Evolutionary conservation across 2,113 vertebrate genomes (phyloP).

Genomic region (Sprattus sprattus): DNA sequence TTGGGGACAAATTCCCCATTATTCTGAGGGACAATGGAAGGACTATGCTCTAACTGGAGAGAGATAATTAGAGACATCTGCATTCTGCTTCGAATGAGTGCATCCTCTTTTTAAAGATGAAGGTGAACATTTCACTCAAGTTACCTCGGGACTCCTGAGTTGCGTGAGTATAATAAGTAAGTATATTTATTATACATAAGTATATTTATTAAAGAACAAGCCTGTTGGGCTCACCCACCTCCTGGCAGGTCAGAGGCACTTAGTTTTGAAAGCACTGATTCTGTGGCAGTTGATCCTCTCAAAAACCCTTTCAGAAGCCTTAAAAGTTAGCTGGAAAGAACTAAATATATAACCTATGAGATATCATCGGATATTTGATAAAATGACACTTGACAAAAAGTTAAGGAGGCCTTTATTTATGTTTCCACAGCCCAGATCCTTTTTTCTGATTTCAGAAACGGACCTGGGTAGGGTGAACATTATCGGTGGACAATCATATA

Average conservation of each 20-base stretch:
- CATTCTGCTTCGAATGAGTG: not conserved
- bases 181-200: too few relatives aligned
- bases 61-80: not conserved
- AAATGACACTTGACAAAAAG: not conserved
- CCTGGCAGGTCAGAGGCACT: too few relatives aligned
- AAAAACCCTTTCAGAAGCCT: not conserved
- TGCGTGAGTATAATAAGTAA: too few relatives aligned
- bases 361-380: not conserved
- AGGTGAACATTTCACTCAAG: too few relatives aligned
- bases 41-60: not conserved
- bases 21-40: not conserved
- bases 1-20: not conserved
- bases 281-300: not conserved
- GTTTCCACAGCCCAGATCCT: not conserved
- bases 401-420: not conserved
- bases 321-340: not conserved
- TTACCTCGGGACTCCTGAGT: too few relatives aligned
- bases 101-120: not conserved
- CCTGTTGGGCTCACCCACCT: too few relatives aligned
- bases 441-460: not conserved
- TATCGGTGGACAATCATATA: not conserved
- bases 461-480: not conserved
- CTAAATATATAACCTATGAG: not conserved
- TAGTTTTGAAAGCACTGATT: not conserved
- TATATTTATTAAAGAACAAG: too few relatives aligned